phyloP scores from a whole-genome alignment of 2,797 vertebrate species.

The Adelosebastes latens region DNA sequence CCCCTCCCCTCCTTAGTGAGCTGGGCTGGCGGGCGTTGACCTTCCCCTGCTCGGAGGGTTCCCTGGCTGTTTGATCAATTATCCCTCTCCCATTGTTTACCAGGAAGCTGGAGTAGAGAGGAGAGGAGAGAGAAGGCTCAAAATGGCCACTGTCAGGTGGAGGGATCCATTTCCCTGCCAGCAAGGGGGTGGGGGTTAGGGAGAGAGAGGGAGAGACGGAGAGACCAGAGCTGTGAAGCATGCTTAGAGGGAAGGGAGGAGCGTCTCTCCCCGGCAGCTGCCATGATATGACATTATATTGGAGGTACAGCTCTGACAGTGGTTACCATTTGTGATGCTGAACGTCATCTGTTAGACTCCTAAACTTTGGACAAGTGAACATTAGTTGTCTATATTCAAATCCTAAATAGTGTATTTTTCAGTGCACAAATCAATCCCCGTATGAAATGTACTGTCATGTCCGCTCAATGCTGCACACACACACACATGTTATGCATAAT shows the following conservation, averaged over 20 bases:
- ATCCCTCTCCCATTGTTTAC: slow-evolving; percentile 85
- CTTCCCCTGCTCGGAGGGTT: slow-evolving; percentile 86
- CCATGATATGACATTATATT: slow-evolving; percentile 77
- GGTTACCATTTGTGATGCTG: slow-evolving; percentile 49
- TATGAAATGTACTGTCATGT: slow-evolving; percentile 22
- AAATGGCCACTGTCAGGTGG: slow-evolving; percentile 85
- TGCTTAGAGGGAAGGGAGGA: slow-evolving; percentile 73
- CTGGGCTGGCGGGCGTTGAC: slow-evolving; percentile 86
- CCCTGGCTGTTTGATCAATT: slow-evolving; percentile 89
- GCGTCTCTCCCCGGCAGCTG: slow-evolving; percentile 67
- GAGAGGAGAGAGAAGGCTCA: slow-evolving; percentile 77
- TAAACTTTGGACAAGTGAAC: slow-evolving; percentile 35
- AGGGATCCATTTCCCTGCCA: slow-evolving; percentile 84
- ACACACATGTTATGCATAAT: slow-evolving; percentile 55
- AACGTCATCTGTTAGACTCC: slow-evolving; percentile 23
- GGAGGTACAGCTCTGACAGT: slow-evolving; percentile 56
- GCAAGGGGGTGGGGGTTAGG: slow-evolving; percentile 76
- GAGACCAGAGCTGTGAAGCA: slow-evolving; percentile 72
- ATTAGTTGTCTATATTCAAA: slow-evolving; percentile 2
- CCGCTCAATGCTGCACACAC: not conserved
- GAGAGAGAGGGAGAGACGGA: slow-evolving; percentile 65
- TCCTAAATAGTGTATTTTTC: not conserved
- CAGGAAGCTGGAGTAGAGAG: slow-evolving; percentile 77
- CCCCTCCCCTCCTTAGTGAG: slow-evolving; percentile 48
- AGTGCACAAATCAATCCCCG: not conserved